phyloP scores from a whole-genome alignment of 2,888 invertebrate species.

The Mactromeris polynyma region DNA sequence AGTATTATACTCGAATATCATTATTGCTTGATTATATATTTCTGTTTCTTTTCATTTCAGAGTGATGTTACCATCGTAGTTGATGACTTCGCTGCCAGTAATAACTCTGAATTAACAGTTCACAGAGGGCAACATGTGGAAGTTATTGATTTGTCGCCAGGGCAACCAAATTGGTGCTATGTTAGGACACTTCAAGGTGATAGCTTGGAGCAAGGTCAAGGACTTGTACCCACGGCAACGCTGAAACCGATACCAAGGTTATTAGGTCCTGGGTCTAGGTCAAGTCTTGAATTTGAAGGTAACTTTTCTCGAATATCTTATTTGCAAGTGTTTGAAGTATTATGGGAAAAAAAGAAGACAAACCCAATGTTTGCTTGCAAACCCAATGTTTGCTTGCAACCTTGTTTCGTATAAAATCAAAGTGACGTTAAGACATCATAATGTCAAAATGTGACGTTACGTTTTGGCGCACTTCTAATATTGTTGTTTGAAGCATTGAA shows the following conservation, averaged over 20 bases:
- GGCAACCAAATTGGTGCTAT: constrained; percentile 87
- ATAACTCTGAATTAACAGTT: constrained; percentile 94
- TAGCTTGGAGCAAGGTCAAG: constrained; percentile 81
- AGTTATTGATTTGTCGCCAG: constrained; percentile 91
- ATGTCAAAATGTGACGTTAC: too few species aligned
- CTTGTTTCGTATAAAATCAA: too few species aligned
- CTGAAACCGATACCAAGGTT: constrained; percentile 86
- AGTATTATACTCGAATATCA: background rate
- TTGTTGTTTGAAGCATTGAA: too few species aligned
- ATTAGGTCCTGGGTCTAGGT: constrained; percentile 82
- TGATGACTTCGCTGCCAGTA: constrained; percentile 92
- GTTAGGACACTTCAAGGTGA: constrained; percentile 83
- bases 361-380: too few species aligned
- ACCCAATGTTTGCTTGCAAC: too few species aligned
- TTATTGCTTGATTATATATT: background rate
- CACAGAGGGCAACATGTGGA: constrained; percentile 97
- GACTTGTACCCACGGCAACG: constrained; percentile 86
- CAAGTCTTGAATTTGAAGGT: constrained; percentile 87
- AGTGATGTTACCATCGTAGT: constrained; percentile 82
- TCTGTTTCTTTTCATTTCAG: constrained; percentile 67
- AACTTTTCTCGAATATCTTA: constrained; percentile 59
- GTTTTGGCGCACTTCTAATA: too few species aligned
- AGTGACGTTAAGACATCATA: too few species aligned
- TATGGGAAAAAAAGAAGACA: too few species aligned
- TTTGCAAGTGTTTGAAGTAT: too few species aligned